Base-by-base conservation (phyloP, 2,888 invertebrate species). In the Eristalinus sepulchralis region DNA sequence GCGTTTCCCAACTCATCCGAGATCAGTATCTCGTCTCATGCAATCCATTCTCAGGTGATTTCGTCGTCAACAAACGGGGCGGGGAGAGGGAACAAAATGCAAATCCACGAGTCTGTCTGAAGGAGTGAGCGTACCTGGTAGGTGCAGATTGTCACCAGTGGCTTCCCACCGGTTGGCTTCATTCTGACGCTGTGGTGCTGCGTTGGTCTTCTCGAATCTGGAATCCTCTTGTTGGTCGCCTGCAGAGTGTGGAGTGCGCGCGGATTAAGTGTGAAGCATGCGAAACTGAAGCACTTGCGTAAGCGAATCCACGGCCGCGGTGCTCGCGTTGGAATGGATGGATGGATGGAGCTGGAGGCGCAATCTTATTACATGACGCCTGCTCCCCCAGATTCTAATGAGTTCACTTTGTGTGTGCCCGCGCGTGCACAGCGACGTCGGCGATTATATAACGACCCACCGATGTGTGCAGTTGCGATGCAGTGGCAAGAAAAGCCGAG, bases 61-160 rank as follows among this genome's bases (percentile, higher is more conserved):
- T 47, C 47, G 47, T 47, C 39, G 13, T 39, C 39, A 6, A 17
- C 39, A n/a, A 27, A n/a, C n/a, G n/a, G 27, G 27, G 27, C 2
- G 27, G 2, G 27, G 27, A 27, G 27, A 5, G 27, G 22, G 22
- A 57, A 13, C 11, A 57, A 57, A 22, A 22, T 9, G 13, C 13
- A 22, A 55, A 55, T 22, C 22, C 22, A 13, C 39, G 20, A 55
- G 20, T 22, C 0, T 0, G 24, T 2, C 13, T 22, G 24, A 11
- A 5, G 17, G 39, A 31, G 47, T 39, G 47, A n/a, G 20, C 88
- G 72, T 90, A 91, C 90, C 90, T 91, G 89, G 89, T 90, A 90
- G 83, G 90, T 91, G 88, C 90, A 90, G 88, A 91, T 90, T 89
- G 90, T 90, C 88, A 90, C 90, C 77, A 90, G 89, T 90, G 90